phyloP scores from a whole-genome alignment of 2,113 vertebrate genomes.

The Brachyhypopomus occidentalis region DNA sequence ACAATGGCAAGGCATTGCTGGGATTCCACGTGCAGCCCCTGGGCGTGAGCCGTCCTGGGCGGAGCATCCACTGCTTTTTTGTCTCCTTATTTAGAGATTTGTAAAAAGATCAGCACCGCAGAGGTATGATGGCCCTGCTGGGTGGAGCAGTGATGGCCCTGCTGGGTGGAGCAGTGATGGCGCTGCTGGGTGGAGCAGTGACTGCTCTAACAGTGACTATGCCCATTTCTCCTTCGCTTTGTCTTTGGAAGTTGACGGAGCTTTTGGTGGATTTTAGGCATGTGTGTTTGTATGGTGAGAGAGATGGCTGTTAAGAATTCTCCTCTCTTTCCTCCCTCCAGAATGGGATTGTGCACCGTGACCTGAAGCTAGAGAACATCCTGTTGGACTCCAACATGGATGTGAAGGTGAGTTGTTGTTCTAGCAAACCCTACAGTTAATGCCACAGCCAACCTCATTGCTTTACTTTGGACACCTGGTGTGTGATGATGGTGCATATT shows the following conservation, averaged over 20 bases:
- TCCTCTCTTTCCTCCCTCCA: slow-evolving; percentile 52
- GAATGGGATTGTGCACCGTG: slow-evolving; percentile 94
- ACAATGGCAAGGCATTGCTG: slow-evolving; percentile 64
- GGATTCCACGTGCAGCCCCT: slow-evolving; percentile 55
- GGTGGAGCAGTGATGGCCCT: too few species aligned
- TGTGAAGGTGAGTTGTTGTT: slow-evolving; percentile 81
- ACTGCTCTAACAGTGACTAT: not conserved
- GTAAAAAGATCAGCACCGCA: not conserved
- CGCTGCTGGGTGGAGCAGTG: not conserved
- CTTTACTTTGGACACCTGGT: not conserved
- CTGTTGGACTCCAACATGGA: slow-evolving; percentile 87
- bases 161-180: not conserved
- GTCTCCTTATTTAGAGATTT: slow-evolving; percentile 34
- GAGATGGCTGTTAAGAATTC: not conserved
- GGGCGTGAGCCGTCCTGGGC: not conserved
- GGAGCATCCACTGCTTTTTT: not conserved
- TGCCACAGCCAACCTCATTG: too few species aligned
- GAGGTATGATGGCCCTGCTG: not conserved
- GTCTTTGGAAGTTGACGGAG: too few species aligned
- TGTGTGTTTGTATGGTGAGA: too few species aligned
- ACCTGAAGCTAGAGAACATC: slow-evolving; percentile 98
- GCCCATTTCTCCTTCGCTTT: not conserved
- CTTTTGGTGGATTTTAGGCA: too few species aligned
- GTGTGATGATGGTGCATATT: not conserved
- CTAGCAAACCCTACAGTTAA: not conserved